Base-by-base conservation (phyloP, 2,797 vertebrate genomes). In the Hafferia zeledoni region DNA sequence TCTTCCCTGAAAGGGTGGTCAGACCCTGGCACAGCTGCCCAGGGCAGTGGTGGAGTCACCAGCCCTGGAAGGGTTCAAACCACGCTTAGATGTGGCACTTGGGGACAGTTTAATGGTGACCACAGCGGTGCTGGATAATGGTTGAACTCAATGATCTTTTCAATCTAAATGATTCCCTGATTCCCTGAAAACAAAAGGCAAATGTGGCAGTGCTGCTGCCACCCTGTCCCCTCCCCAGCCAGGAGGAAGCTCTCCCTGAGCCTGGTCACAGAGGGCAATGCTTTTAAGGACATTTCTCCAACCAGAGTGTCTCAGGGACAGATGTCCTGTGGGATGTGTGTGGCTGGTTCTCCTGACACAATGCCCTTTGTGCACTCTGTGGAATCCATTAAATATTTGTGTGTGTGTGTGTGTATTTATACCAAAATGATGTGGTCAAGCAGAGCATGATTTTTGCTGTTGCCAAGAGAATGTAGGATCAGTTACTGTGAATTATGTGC, bases 361-460 rank as follows among this genome's bases (percentile, higher is more conserved):
- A 28, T 25, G 61, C 52, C 61, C 80, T 94, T 64, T 86, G 72
- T 68, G 77, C 61, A 75, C 79, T 78, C 85, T 76, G 76, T 25
- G 37, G 57, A 90, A 68, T 83, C 75, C 46, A 82, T 82, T 79
- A 69, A 89, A 75, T 91, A 76, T 52, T 75, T 76, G 30, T 22
- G 18, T 71, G 4, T 3, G 10, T 14, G 13, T 39, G 2, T 24
- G 50, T 24, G 30, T 64, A 60, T 65, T 89, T 83, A 49, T n/a
- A 68, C 60, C 31, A 27, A 78, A 89, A 50, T 33, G 13, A 47
- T 3, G 35, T 27, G 50, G 55, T 39, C 33, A 47, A 86, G 46
- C 43, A 75, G 68, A 74, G 41, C 47, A 52, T 47, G 9, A 23
- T 61, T 82, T 86, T 15, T 88, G 80, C 63, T 81, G 16, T 9